phyloP scores from a whole-genome alignment of 2,797 vertebrate genomes.

The Emys orbicularis region DNA sequence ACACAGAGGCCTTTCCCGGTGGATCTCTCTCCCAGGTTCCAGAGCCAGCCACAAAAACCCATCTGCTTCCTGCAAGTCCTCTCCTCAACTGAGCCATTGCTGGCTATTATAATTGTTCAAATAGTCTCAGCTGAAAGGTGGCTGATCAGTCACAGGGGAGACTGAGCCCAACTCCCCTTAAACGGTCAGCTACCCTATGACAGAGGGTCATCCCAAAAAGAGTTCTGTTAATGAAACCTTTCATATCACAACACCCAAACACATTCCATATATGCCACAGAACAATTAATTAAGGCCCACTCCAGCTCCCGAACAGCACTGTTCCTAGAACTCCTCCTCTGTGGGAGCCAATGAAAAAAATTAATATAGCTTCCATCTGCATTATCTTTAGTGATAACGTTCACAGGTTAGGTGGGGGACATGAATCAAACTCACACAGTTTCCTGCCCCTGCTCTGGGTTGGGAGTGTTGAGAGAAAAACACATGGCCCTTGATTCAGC shows the following conservation, averaged over 20 bases:
- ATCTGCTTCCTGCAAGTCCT: too few species aligned
- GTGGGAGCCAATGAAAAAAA: background rate
- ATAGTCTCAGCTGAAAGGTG: too few species aligned
- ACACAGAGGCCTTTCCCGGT: background rate
- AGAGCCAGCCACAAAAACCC: background rate
- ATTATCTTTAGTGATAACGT: background rate
- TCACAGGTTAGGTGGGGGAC: rapidly evolving
- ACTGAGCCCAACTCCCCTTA: too few species aligned
- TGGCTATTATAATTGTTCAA: too few species aligned
- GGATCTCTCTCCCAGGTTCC: background rate
- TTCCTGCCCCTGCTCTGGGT: background rate
- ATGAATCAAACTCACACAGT: background rate
- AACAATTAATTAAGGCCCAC: too few species aligned
- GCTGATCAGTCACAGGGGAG: too few species aligned
- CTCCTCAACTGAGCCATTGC: too few species aligned
- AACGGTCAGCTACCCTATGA: too few species aligned
- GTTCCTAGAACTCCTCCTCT: background rate
- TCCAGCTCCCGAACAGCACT: background rate
- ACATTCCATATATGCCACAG: too few species aligned
- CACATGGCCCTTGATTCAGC: background rate
- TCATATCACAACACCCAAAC: too few species aligned
- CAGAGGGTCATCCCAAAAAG: too few species aligned
- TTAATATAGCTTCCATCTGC: background rate
- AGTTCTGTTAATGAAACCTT: too few species aligned
- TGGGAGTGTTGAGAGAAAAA: background rate